Evolutionary conservation across 1,140 invertebrate species (phyloP).

Genomic region (Magallana gigas): DNA sequence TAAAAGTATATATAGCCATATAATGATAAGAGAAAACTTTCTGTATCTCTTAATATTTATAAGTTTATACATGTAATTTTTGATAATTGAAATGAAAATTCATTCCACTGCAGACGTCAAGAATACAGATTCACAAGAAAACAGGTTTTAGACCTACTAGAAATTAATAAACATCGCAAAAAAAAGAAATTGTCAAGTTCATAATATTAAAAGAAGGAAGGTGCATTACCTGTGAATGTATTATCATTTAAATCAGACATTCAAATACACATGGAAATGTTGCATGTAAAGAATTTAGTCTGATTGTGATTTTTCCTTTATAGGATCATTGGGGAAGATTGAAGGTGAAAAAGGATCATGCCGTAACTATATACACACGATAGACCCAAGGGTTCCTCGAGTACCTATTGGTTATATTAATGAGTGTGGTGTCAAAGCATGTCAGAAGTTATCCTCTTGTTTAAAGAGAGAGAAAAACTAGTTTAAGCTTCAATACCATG

Average conservation of each 20-base stretch:
- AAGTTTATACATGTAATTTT: not conserved
- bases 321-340: not conserved
- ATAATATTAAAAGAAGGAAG: no score
- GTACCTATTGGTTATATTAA: not conserved
- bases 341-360: not conserved
- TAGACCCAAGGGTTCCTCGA: not conserved
- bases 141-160: not conserved
- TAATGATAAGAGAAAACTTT: not conserved
- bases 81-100: constrained; percentile 2
- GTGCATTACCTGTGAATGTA: no score
- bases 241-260: no score
- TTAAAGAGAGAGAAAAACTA: not conserved
- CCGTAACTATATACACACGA: not conserved
- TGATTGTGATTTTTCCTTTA: not conserved
- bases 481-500: not conserved
- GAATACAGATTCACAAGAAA: not conserved
- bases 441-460: constrained; percentile 9
- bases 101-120: constrained; percentile 4
- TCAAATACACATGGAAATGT: no score
- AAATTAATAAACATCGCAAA: not conserved
- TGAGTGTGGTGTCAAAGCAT: constrained; percentile 1
- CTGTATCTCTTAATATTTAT: not conserved
- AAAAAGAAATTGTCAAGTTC: no score
- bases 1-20: constrained; percentile 14
- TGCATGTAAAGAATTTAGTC: no score